Base-by-base conservation (phyloP, 1,140 invertebrate genomes). In the Euborellia annulipes region DNA sequence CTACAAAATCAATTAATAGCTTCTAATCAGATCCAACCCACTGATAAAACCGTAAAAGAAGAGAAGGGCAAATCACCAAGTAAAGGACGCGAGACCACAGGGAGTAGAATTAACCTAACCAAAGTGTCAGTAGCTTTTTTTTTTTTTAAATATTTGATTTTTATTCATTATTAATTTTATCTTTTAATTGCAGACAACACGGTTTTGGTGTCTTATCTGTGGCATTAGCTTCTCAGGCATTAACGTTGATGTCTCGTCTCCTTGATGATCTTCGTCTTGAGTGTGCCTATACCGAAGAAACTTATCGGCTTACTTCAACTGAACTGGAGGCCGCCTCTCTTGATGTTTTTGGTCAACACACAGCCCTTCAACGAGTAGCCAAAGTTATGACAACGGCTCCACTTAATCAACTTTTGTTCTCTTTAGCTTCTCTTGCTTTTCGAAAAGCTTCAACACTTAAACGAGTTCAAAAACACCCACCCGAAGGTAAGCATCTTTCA, bases 341-440 rank as follows among this genome's bases (percentile, higher is more conserved):
- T 19, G 66, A 74, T 47, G 74, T 78, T 44, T 58, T 70, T 23
- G 70, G 69, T 17, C 65, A 72, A 4, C 71, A 71, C 46, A 72
- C 75, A 30, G 80, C 80, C 8, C 67, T 78, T 44, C 73, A 82
- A 54, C 62, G 83, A 50, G 60, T 70, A 3, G 61, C 62, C 13
- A 62, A 62, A 46, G 62, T 69, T 46, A 66, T 63, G 43, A 58
- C 42, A 47, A 65, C 48, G 46, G 60, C 74, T 9, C 69, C 71
- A 3, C 50, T 86, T 2, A 81, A 78, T 58, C 80, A 91, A 63
- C 64, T 94, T 1, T 63, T 94, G 4, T 87, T 91, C 51, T 85
- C 85, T 50, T 59, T 94, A 32, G 84, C 87, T 6, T 84, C 85
- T 2, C 82, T 90, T 18, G 82, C 84, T 52, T 92, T 92, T 62